These are phyloP conservation scores for Diadophis punctatus DNA, from an alignment of 2,113 vertebrate genomes.

Conservation along the genomic window DNA sequence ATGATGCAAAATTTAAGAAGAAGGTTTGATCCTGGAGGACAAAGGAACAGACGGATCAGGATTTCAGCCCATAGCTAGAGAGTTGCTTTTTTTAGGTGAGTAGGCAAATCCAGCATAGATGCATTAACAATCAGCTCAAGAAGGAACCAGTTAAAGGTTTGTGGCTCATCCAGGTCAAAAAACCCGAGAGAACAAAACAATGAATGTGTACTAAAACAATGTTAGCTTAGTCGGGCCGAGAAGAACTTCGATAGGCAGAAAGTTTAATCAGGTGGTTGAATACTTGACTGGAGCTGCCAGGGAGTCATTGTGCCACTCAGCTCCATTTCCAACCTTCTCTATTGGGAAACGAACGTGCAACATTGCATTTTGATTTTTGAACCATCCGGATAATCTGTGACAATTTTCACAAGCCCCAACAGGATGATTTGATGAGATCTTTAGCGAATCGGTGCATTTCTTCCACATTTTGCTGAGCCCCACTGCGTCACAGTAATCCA, in stretches of 20 bases:
- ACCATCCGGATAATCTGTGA: not conserved
- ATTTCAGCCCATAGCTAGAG: too few relatives aligned
- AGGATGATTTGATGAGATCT: not conserved
- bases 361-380: not conserved
- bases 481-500: not conserved
- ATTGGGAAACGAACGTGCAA: not conserved
- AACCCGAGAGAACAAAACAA: not conserved
- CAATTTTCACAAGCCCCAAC: not conserved
- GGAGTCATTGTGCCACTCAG: not conserved
- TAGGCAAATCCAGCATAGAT: not conserved
- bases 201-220: not conserved
- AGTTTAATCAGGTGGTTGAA: not conserved
- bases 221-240: not conserved
- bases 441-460: not conserved
- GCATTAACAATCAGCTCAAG: not conserved
- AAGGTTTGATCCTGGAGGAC: not conserved
- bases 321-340: not conserved
- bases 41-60: too few relatives aligned
- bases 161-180: not conserved
- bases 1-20: not conserved
- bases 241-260: not conserved
- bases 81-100: too few relatives aligned
- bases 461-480: not conserved
- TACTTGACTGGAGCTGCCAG: not conserved
- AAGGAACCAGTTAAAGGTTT: not conserved